Conservation (phyloP, 2,888 invertebrate genomes). For the Aphodius sticticus region DNA sequence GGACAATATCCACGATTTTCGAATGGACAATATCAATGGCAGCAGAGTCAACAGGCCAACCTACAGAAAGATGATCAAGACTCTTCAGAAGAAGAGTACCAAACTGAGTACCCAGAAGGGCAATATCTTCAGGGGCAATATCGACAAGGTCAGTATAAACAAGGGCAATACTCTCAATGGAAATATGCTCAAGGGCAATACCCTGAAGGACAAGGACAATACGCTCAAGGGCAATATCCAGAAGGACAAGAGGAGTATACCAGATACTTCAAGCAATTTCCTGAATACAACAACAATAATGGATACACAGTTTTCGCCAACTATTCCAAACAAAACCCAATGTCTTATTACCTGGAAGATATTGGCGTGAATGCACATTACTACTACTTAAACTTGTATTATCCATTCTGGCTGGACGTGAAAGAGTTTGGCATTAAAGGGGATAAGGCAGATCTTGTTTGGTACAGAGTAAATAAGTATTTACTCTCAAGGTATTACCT, state of each 20-base stretch:
- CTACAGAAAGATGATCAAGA: not conserved
- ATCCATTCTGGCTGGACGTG: constrained; percentile 68
- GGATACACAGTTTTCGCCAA: constrained; percentile 58
- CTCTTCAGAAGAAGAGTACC: not conserved
- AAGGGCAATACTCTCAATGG: not conserved
- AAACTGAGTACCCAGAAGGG: not conserved
- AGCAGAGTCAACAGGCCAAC: not conserved
- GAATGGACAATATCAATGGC: not conserved
- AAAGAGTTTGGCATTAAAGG: constrained; percentile 51
- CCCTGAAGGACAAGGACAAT: not conserved
- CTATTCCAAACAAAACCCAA: constrained; percentile 60
- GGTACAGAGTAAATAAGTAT: constrained; percentile 73
- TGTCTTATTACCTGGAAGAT: constrained; percentile 73
- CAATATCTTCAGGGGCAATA: not conserved
- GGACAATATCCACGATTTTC: not conserved
- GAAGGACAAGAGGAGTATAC: not conserved
- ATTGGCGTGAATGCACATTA: constrained; percentile 71
- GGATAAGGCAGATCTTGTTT: constrained; percentile 65
- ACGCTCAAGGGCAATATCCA: not conserved
- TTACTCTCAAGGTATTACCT: constrained; percentile 73
- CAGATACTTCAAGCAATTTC: not conserved
- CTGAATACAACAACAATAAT: not conserved
- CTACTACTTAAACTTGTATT: constrained; percentile 68
- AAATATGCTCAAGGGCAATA: not conserved
- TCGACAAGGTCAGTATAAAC: not conserved